Conservation (phyloP, 2,113 vertebrate species). For the Limnothrissa miodon region DNA sequence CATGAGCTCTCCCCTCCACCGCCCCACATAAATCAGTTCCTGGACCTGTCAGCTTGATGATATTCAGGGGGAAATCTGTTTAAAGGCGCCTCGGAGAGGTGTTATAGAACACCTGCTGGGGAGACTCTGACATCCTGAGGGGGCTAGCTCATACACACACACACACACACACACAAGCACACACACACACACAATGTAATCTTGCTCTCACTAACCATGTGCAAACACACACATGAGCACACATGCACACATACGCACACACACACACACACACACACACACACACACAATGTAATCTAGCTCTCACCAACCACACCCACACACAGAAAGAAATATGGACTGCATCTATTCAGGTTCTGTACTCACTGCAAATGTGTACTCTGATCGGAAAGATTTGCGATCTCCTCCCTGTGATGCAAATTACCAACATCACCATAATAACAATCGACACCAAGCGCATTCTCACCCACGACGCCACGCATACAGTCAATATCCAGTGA, state of each 20-base stretch:
- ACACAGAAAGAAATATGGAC: neutral
- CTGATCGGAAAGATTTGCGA: neutral
- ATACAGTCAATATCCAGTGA: slow-evolving; percentile 21
- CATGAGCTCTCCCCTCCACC: neutral
- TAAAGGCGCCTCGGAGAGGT: neutral
- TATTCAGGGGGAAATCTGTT: neutral
- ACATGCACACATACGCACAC: neutral
- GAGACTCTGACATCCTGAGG: neutral
- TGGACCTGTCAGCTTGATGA: slow-evolving; percentile 10
- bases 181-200: neutral
- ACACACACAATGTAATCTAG: neutral
- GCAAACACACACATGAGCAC: neutral
- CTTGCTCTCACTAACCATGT: neutral
- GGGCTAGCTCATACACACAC: neutral
- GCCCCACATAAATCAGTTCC: neutral
- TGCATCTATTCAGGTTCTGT: neutral
- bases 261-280: neutral
- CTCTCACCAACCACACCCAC: neutral
- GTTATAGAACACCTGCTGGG: slow-evolving; percentile 13
- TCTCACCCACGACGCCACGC: neutral
- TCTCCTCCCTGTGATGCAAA: neutral
- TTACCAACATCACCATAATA: neutral
- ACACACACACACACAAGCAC: neutral
- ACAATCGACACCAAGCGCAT: slow-evolving; percentile 6
- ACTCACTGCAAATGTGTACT: neutral